phyloP scores from a whole-genome alignment of 2,888 invertebrate genomes.

The Drosophila infuscata region DNA sequence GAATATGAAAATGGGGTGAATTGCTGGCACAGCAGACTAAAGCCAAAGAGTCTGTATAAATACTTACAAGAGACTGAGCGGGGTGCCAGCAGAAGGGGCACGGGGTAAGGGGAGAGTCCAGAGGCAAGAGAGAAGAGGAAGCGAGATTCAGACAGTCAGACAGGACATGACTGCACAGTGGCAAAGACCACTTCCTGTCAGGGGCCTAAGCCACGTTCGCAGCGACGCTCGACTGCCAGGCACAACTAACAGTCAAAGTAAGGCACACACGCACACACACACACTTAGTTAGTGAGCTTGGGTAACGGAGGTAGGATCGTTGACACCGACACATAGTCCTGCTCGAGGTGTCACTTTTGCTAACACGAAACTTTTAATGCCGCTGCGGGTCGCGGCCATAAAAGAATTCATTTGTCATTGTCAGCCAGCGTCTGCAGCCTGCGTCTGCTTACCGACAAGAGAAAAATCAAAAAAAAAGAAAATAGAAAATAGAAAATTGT shows the following conservation, averaged over 20 bases:
- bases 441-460: slow-evolving; percentile 47
- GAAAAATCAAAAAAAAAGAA: background rate
- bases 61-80: slow-evolving; percentile 26
- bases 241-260: slow-evolving; percentile 54
- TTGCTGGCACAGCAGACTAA: slow-evolving; percentile 27
- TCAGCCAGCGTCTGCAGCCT: slow-evolving; percentile 71
- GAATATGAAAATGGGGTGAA: slow-evolving; percentile 22
- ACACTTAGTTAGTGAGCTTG: slow-evolving; percentile 10
- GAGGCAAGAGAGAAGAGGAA: background rate
- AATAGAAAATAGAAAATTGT: background rate
- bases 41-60: slow-evolving; percentile 50
- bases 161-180: slow-evolving; percentile 68
- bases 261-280: slow-evolving; percentile 20
- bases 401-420: slow-evolving; percentile 82
- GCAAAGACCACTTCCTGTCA: slow-evolving; percentile 77
- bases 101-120: background rate
- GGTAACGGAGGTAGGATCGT: slow-evolving; percentile 17
- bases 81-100: background rate
- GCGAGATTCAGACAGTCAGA: slow-evolving; percentile 32
- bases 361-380: slow-evolving; percentile 77
- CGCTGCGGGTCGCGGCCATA: slow-evolving; percentile 74
- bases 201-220: slow-evolving; percentile 64
- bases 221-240: slow-evolving; percentile 29
- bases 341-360: slow-evolving; percentile 72
- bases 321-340: slow-evolving; percentile 36